Evolutionary conservation across 2,797 vertebrate species (phyloP).

Genomic region (Pogonophryne albipinna): DNA sequence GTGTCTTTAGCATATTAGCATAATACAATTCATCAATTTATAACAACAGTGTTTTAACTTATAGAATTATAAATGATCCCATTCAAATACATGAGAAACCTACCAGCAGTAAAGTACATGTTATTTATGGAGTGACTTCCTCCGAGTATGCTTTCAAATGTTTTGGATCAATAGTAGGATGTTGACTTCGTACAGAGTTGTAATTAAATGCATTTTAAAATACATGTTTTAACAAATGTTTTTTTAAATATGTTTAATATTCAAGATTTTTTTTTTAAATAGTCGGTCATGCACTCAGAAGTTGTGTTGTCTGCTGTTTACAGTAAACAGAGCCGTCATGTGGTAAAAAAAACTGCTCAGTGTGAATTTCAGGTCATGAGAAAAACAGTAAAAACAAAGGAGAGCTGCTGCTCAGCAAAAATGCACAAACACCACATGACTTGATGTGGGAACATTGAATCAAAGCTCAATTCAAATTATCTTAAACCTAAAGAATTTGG

Average conservation of each 20-base stretch:
- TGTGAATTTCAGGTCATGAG: neutral
- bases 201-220: too few relatives aligned
- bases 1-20: neutral
- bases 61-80: neutral
- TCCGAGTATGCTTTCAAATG: too few relatives aligned
- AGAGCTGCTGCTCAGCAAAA: neutral
- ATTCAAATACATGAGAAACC: neutral
- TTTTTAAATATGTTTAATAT: too few relatives aligned
- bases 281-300: neutral
- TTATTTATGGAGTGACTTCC: too few relatives aligned
- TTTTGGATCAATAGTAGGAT: too few relatives aligned
- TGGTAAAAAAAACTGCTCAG: neutral
- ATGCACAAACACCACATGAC: neutral
- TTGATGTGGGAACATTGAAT: too few relatives aligned
- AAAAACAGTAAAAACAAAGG: neutral
- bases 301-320: neutral
- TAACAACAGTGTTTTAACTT: neutral
- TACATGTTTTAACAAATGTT: too few relatives aligned
- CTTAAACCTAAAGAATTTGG: neutral
- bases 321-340: constrained; percentile 8
- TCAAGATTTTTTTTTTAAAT: too few relatives aligned
- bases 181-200: too few relatives aligned
- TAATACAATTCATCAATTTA: neutral
- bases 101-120: too few relatives aligned
- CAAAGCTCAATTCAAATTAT: too few relatives aligned